phyloP scores from a whole-genome alignment of 2,113 vertebrate genomes.

The Phyllostomus discolor region DNA sequence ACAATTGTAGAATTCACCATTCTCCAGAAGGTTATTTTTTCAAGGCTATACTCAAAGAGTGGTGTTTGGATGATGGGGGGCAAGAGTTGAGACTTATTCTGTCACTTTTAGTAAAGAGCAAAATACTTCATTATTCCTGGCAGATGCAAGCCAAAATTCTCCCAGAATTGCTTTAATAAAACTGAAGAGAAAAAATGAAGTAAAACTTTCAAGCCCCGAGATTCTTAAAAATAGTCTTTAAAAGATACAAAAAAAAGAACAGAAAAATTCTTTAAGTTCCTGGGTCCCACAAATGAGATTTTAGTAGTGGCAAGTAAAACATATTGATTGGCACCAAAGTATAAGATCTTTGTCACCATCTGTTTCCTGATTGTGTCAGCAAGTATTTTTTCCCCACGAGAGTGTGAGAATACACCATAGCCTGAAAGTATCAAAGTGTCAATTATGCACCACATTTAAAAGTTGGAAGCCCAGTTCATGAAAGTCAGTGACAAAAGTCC shows the following conservation, averaged over 20 bases:
- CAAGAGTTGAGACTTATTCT: slow-evolving; percentile 2
- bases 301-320: slow-evolving; percentile 83
- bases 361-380: slow-evolving; percentile 89
- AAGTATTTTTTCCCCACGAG: slow-evolving; percentile 83
- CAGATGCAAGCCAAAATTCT: slow-evolving; percentile 27
- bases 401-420: slow-evolving; percentile 87
- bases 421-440: slow-evolving; percentile 88
- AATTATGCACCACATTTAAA: slow-evolving; percentile 88
- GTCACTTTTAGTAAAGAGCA: background rate
- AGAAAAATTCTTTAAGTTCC: slow-evolving; percentile 84
- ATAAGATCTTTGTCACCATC: slow-evolving; percentile 88
- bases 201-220: slow-evolving; percentile 69
- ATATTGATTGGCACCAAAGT: slow-evolving; percentile 87
- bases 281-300: slow-evolving; percentile 85
- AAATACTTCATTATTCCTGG: slow-evolving; percentile 39
- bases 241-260: slow-evolving; percentile 74
- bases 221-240: slow-evolving; percentile 75
- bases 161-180: slow-evolving; percentile 69
- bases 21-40: background rate
- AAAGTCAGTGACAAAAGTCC: slow-evolving; percentile 81
- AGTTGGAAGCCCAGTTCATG: slow-evolving; percentile 84
- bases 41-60: background rate
- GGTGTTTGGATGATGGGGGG: background rate
- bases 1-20: background rate
- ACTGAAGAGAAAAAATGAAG: slow-evolving; percentile 72